phyloP scores from a whole-genome alignment of 2,797 vertebrate genomes.

The Acanthornis magna region DNA sequence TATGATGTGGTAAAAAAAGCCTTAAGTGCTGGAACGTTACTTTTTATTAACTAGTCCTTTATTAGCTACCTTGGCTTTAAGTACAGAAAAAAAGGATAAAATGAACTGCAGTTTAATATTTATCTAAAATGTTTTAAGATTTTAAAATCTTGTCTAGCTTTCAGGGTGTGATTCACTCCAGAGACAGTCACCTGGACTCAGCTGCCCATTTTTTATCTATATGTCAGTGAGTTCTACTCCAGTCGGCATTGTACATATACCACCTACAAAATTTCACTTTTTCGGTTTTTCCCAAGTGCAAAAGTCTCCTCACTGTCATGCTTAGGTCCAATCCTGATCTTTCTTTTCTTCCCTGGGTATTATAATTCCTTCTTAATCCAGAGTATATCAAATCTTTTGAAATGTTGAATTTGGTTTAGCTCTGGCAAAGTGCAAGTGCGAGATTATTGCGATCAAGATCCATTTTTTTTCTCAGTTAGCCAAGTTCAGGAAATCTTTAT shows the following conservation, averaged over 20 bases:
- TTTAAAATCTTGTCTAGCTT: not conserved
- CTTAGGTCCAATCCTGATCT: not conserved
- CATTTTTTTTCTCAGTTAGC: not conserved
- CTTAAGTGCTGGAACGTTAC: not conserved
- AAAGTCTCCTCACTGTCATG: not conserved
- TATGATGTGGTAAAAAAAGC: not conserved
- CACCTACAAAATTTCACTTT: not conserved
- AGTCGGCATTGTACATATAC: not conserved
- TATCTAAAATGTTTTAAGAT: not conserved
- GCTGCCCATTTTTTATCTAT: not conserved
- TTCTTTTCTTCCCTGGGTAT: not conserved
- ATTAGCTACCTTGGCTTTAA: not conserved
- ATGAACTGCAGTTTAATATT: not conserved
- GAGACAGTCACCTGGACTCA: not conserved
- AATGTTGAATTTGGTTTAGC: not conserved
- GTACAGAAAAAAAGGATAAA: not conserved
- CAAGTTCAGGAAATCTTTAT: not conserved
- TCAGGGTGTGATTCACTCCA: not conserved
- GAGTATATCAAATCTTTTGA: not conserved
- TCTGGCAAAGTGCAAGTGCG: not conserved
- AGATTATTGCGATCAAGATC: not conserved
- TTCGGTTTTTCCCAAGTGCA: not conserved
- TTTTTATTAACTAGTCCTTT: not conserved
- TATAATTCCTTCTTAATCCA: not conserved
- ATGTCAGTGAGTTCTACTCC: not conserved